These are phyloP conservation scores for Virgularia gustaviana DNA, from an alignment of 92 coral and sea anemone species.

Conservation along the genomic window DNA sequence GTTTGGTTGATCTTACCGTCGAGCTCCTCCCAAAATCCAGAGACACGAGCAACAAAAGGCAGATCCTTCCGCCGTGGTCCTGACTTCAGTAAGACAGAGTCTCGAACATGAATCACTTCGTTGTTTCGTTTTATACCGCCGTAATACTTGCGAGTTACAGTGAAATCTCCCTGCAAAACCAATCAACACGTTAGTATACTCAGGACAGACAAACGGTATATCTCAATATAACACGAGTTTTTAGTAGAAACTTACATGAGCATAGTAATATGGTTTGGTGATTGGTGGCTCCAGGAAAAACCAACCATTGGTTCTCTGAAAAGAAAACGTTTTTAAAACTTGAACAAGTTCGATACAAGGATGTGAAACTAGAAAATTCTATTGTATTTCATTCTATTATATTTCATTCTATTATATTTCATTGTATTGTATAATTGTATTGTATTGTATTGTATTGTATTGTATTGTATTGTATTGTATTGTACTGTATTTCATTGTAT, in stretches of 20 bases:
- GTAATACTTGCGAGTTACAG: slow-evolving; percentile 87
- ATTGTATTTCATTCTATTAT: too few relatives aligned
- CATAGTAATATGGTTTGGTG: slow-evolving; percentile 83
- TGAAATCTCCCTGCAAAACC: slow-evolving; percentile 74
- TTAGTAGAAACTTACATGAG: not conserved
- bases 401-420: too few relatives aligned
- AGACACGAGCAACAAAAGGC: slow-evolving; percentile 94
- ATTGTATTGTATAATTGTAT: too few relatives aligned
- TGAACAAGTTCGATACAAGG: not conserved
- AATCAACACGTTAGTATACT: not conserved
- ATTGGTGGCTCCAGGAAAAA: slow-evolving; percentile 82
- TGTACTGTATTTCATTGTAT: too few relatives aligned
- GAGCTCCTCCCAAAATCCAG: slow-evolving; percentile 97
- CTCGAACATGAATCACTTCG: slow-evolving; percentile 93
- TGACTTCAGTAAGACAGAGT: slow-evolving; percentile 91
- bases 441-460: too few relatives aligned
- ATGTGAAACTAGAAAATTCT: too few relatives aligned
- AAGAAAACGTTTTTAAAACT: too few relatives aligned
- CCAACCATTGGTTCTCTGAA: slow-evolving; percentile 99
- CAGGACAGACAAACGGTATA: not conserved
- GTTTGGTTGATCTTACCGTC: slow-evolving; percentile 53
- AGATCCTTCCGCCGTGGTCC: slow-evolving; percentile 94
- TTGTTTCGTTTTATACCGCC: slow-evolving; percentile 92
- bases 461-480: too few relatives aligned
- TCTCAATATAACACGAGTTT: not conserved